Evolutionary conservation across 1,140 invertebrate genomes (phyloP), one percentile per base, ranked within the genome.

Genomic region (Aphis craccivora): DNA sequence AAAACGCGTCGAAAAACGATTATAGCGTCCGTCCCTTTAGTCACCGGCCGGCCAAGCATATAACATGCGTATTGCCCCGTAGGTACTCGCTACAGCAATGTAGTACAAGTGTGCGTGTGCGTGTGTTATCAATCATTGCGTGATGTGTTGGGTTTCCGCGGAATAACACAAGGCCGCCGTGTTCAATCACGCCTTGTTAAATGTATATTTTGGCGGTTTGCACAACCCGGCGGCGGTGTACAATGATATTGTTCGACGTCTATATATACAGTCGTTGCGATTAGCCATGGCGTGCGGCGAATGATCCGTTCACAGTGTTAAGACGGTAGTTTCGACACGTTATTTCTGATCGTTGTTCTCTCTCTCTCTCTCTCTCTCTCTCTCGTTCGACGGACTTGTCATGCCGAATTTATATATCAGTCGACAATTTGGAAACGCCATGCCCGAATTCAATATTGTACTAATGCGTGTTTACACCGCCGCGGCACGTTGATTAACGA

Each of bases 351-450:
- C 45, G 91, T 55, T 45, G 91, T 35, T 92, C n/a, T 45, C 22
- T 37, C 48, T 55, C 88, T 45, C 43, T 45, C 43, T 45, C 43
- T 45, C 43, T 45, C 43, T 45, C 9, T 92, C n/a, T 45, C 22
- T 37, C 48, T 55, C 88, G 88, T 60, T 51, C 76, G 91, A 30
- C 91, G 76, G 37, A 92, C 67, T 40, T 92, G 91, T 93, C 91
- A 93, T 86, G 91, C 91, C 81, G 76, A 86, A 93, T 93, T 93
- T 84, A n/a, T 84, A n/a, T 83, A 35, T 81, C 48, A 18, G 91
- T 53, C 22, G 6, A n/a, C 35, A 55, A 67, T 93, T 93, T 93
- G 91, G 91, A 86, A 93, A 93, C 37, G 89, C 45, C 45, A 2
- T 35, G 45, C 7, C 30, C 87, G 45, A 35, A 51, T 88, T 88